Conservation (phyloP, 64 coral and sea anemone species). For the Montipora sp. region DNA sequence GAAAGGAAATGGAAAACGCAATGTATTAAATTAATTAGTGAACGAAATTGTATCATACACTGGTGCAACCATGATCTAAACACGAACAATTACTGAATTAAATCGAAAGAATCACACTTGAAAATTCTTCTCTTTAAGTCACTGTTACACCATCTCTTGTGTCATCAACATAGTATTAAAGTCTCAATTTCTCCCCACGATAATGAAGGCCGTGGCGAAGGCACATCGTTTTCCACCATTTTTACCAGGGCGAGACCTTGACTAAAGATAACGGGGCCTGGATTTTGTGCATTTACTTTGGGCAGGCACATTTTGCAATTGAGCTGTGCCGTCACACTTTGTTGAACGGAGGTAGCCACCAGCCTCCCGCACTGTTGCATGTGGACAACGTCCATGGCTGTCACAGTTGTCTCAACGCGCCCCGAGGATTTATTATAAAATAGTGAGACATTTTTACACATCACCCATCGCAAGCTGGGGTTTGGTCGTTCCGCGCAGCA, state of each 20-base stretch:
- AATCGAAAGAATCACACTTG: background rate
- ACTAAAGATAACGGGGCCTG: slow-evolving; percentile 3
- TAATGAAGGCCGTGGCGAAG: slow-evolving; percentile 24
- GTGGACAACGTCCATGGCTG: slow-evolving; percentile 23
- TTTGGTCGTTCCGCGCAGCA: background rate
- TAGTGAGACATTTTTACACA: slow-evolving; percentile 32
- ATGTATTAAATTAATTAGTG: background rate
- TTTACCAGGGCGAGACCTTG: slow-evolving; percentile 31
- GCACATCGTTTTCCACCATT: slow-evolving; percentile 43
- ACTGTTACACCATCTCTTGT: background rate
- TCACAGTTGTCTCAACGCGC: background rate
- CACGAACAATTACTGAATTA: background rate
- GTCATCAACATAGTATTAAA: background rate
- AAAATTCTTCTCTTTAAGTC: background rate
- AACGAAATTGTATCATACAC: background rate
- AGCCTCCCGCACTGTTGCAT: slow-evolving; percentile 26
- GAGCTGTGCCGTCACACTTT: slow-evolving; percentile 31
- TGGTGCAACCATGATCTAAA: background rate
- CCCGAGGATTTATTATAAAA: slow-evolving; percentile 24
- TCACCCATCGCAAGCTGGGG: slow-evolving; percentile 14
- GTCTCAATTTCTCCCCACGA: slow-evolving; percentile 38
- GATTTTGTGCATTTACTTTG: slow-evolving; percentile 13
- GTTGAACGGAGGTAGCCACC: slow-evolving; percentile 42
- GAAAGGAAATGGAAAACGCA: background rate
- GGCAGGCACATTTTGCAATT: slow-evolving; percentile 16